Evolutionary conservation across 1,140 invertebrate genomes (phyloP).

Genomic region (Dendrolimus kikuchii): DNA sequence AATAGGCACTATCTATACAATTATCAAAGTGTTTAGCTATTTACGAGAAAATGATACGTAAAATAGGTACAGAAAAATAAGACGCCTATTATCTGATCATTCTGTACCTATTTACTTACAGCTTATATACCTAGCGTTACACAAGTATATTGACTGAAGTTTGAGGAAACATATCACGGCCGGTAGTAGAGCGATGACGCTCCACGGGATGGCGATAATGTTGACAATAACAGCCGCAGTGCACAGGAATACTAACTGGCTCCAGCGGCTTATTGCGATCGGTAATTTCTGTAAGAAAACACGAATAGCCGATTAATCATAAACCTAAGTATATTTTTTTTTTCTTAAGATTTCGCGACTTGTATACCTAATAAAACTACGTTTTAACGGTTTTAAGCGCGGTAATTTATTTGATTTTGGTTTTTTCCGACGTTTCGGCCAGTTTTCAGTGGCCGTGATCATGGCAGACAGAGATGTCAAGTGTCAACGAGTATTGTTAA

Average conservation of each 20-base stretch:
- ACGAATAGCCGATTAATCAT: too few relatives aligned
- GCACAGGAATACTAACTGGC: slow-evolving; percentile 82
- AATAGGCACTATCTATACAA: too few relatives aligned
- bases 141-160: slow-evolving; percentile 81
- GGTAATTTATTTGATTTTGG: too few relatives aligned
- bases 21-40: too few relatives aligned
- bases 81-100: not conserved
- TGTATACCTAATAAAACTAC: too few relatives aligned
- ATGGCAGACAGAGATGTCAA: too few relatives aligned
- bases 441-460: too few relatives aligned
- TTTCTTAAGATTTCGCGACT: too few relatives aligned
- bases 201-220: slow-evolving; percentile 80
- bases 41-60: slow-evolving; percentile 2
- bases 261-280: slow-evolving; percentile 80
- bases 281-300: slow-evolving; percentile 79
- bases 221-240: slow-evolving; percentile 82
- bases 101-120: slow-evolving; percentile 3
- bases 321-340: too few relatives aligned
- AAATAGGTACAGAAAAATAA: slow-evolving; percentile 1
- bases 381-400: too few relatives aligned
- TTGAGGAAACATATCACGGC: slow-evolving; percentile 78
- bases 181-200: slow-evolving; percentile 77
- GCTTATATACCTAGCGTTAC: slow-evolving; percentile 76
- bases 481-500: too few relatives aligned
- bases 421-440: too few relatives aligned